Evolutionary conservation across 2,113 vertebrate species (phyloP).

Genomic region (Merops nubicus): DNA sequence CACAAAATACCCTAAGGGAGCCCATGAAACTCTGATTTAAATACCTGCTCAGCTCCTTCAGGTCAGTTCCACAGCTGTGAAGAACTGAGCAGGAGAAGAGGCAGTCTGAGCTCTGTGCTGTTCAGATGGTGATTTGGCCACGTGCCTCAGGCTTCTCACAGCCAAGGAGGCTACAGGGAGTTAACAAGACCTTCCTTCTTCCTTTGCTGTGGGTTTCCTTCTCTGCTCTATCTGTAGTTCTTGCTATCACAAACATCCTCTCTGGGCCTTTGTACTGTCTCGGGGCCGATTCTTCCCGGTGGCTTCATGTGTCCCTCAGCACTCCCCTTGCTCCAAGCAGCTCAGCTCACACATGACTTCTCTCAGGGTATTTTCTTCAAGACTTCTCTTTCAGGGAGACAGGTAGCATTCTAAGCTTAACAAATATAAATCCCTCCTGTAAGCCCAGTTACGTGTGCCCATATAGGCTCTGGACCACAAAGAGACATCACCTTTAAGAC

Average conservation of each 20-base stretch:
- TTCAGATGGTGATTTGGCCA: background rate
- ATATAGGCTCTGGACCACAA: background rate
- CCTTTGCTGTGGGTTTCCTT: background rate
- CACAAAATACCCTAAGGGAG: background rate
- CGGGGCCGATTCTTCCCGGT: rapidly evolving
- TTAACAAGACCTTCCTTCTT: background rate
- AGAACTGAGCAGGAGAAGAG: background rate
- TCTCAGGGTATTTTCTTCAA: background rate
- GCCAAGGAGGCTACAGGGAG: background rate
- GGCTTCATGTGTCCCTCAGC: background rate
- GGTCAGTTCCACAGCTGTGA: background rate
- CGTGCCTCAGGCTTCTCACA: background rate
- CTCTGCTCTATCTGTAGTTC: background rate
- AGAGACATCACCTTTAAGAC: background rate
- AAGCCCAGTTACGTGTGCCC: background rate
- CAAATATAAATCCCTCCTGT: background rate
- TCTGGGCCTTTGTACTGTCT: background rate
- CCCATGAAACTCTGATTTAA: background rate
- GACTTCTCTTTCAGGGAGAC: background rate
- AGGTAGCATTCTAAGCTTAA: background rate
- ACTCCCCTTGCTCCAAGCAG: background rate
- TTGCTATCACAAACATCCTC: background rate
- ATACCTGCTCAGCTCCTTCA: background rate
- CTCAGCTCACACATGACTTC: background rate
- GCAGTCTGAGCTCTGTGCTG: background rate